phyloP scores from a whole-genome alignment of 2,113 vertebrate genomes.

The Rynchops niger region DNA sequence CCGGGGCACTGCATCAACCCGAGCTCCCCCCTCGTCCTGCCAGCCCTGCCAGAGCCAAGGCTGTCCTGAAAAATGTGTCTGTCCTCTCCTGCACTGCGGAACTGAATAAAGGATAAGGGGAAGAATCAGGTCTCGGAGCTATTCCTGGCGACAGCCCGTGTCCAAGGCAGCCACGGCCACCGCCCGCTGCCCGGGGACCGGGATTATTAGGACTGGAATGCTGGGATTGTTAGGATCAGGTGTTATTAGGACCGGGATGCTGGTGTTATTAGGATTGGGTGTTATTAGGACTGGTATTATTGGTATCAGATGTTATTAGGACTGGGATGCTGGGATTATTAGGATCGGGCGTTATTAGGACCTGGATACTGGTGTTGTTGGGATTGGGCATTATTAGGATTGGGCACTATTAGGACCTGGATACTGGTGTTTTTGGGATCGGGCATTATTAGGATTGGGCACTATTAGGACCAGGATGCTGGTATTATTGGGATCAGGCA shows the following conservation, averaged over 20 bases:
- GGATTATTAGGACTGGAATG: fast-evolving
- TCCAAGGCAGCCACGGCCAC: fast-evolving
- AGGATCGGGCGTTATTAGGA: background rate
- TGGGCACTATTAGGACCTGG: background rate
- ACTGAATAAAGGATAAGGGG: background rate
- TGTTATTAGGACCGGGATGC: no score
- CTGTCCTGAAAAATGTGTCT: background rate
- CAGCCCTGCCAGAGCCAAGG: background rate
- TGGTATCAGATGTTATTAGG: no score
- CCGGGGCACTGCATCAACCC: background rate
- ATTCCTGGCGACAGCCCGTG: background rate
- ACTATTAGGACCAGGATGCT: background rate
- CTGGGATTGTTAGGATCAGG: no score
- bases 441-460: background rate
- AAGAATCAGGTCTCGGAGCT: background rate
- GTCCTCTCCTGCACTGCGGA: background rate
- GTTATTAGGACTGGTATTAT: fast-evolving
- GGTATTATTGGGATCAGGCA: background rate
- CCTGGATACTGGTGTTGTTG: background rate
- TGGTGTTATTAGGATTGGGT: no score
- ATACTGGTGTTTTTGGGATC: no score
- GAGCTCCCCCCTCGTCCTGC: background rate
- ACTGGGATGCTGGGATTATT: background rate
- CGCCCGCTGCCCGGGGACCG: background rate
- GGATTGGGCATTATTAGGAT: no score